Percentiles rank a stretch among this genome's conserved stretches.
Conservation (phyloP, 1,140 invertebrate genomes). For the Maconellicoccus hirsutus region DNA sequence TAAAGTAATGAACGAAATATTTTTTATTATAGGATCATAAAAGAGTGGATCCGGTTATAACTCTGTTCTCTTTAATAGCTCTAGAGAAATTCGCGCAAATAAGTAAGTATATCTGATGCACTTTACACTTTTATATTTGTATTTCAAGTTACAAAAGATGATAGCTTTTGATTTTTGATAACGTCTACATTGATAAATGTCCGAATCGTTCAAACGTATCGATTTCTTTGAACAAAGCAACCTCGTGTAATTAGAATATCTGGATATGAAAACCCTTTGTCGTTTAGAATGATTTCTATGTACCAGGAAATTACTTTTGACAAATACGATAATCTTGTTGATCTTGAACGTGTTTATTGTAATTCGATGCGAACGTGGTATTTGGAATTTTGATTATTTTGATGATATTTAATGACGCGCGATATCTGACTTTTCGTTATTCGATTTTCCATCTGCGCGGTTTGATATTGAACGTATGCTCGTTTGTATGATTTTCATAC, state of each 20-base stretch:
- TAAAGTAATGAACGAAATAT: not conserved
- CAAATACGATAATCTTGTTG: not conserved
- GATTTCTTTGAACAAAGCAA: no score
- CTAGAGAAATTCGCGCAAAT: constrained; percentile 91
- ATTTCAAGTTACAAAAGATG: not conserved
- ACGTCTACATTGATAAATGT: no score
- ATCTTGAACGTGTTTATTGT: not conserved
- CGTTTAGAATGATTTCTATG: no score
- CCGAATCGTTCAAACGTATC: no score
- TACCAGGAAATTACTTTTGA: not conserved
- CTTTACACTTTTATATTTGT: constrained; percentile 14
- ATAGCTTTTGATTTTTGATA: not conserved
- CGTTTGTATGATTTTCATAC: no score
- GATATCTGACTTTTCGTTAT: no score
- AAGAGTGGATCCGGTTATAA: constrained; percentile 55
- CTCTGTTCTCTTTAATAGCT: constrained; percentile 78
- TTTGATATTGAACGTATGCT: no score
- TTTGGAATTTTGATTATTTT: not conserved
- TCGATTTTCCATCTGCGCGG: no score
- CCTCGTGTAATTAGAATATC: no score
- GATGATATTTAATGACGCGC: not conserved
- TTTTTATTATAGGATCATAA: constrained; percentile 42
- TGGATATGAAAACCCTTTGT: no score
- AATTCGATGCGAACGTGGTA: not conserved
- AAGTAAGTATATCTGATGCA: constrained; percentile 42